Base-by-base conservation (phyloP, 2,888 invertebrate species). In the Hemicrepidius hirtus region DNA sequence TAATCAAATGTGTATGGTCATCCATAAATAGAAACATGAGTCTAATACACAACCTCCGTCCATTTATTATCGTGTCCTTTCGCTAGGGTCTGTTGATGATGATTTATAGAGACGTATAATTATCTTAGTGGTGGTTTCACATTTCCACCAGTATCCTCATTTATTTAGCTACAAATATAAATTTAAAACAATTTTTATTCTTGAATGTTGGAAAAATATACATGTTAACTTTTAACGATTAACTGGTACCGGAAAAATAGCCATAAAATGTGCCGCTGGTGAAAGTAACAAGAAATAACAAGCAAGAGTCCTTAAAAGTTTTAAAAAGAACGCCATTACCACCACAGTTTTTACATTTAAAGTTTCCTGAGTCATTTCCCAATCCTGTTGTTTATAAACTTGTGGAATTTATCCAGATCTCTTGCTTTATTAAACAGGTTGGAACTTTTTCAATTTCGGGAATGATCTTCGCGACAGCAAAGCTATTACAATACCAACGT, bases 301-400 rank as follows among this genome's bases (percentile, higher is more conserved):
- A 20, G 53, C 53, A 13, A n/a, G 13, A 28, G 10, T 53, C 32
- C n/a, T 59, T 59, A 37, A 59, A 59, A 59, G 16, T 59, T 59
- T 59, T 59, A 59, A 59, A 21, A 12, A 13, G 13, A 21, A 28
- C 53, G 28, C 53, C 21, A 28, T 53, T 66, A 66, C 57, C 66
- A 66, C 53, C 53, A 24, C 55, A 44, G 57, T 68, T 49, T 68
- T 59, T 68, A 57, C 53, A 46, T 63, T 69, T 63, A 69, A 63
- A 69, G 53, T 62, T 66, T 63, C 7, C 37, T 10, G 41, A 60
- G 49, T 63, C 40, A 69, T 69, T 69, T 69, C 63, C 55, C 68
- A 63, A 69, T 60, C 50, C 53, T 53, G 62, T 69, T 69, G 68
- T 69, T 69, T 62, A 68, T 68, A 68, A 66, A 68, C 62, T 68